Evolutionary conservation across 1,140 invertebrate genomes (phyloP).

Genomic region (Odontomachus brunneus): DNA sequence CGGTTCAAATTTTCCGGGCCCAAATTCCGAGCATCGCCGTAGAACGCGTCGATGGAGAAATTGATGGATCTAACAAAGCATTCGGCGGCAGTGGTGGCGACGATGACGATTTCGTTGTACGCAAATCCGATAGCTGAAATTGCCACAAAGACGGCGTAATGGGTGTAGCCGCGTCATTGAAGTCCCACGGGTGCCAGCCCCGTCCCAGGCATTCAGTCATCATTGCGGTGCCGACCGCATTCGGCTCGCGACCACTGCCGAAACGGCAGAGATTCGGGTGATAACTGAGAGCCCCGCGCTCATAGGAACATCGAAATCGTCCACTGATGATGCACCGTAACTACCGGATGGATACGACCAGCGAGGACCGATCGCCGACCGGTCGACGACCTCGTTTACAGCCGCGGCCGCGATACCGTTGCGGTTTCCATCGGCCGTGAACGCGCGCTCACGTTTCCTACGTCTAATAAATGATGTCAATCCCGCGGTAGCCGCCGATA

Average conservation of each 20-base stretch:
- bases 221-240: slow-evolving; percentile 29
- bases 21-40: too few relatives aligned
- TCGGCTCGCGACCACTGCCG: slow-evolving; percentile 36
- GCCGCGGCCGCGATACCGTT: slow-evolving; percentile 46
- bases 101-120: slow-evolving; percentile 16
- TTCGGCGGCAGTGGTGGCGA: background rate
- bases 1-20: too few relatives aligned
- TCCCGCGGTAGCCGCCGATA: slow-evolving; percentile 19
- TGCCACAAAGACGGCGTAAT: slow-evolving; percentile 52
- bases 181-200: background rate
- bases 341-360: slow-evolving; percentile 61
- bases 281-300: slow-evolving; percentile 57
- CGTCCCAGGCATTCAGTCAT: slow-evolving; percentile 41
- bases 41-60: too few relatives aligned
- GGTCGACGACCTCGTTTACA: slow-evolving; percentile 67
- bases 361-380: slow-evolving; percentile 45
- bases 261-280: slow-evolving; percentile 59
- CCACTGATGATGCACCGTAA: slow-evolving; percentile 51
- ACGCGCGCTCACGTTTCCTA: slow-evolving; percentile 34
- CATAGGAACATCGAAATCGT: slow-evolving; percentile 36
- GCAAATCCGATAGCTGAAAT: slow-evolving; percentile 34
- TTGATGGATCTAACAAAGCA: slow-evolving; percentile 27
- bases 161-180: slow-evolving; percentile 42
- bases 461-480: slow-evolving; percentile 55
- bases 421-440: slow-evolving; percentile 58